Evolutionary conservation across 2,113 vertebrate genomes (phyloP).

Genomic region (Enhydra lutris): DNA sequence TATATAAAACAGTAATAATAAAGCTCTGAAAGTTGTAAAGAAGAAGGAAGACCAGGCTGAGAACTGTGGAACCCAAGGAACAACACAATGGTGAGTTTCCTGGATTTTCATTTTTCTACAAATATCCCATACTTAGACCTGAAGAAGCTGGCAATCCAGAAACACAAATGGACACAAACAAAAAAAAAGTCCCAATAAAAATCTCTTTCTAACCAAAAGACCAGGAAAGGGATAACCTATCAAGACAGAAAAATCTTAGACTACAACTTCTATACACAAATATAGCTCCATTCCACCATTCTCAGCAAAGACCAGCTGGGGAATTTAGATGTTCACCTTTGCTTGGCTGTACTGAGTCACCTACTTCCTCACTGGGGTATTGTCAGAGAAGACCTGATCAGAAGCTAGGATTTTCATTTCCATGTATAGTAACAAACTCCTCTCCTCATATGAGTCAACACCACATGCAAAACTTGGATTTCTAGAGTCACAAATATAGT

Average conservation of each 20-base stretch:
- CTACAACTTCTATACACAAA: not conserved
- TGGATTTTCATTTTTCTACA: not conserved
- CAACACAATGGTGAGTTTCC: not conserved
- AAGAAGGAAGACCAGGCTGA: not conserved
- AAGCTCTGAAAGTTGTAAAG: not conserved
- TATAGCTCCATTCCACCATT: not conserved
- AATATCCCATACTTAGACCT: not conserved
- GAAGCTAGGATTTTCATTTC: not conserved
- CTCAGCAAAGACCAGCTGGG: not conserved
- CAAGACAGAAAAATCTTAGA: not conserved
- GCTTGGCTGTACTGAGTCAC: not conserved
- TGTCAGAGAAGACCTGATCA: not conserved
- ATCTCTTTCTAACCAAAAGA: not conserved
- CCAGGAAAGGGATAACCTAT: not conserved
- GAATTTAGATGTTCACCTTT: not conserved
- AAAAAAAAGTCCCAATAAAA: not conserved
- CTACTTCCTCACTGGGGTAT: accelerated
- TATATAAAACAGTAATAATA: not conserved
- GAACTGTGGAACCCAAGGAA: not conserved
- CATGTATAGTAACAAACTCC: not conserved
- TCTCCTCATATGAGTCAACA: not conserved
- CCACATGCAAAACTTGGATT: not conserved
- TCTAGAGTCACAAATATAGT: not conserved
- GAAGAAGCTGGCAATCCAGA: not conserved
- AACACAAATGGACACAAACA: not conserved